A percentile compares a stretch with the other conserved stretches of the same genome.
Evolutionary conservation across 1,140 invertebrate genomes (phyloP).

Genomic region (Aporrectodea caliginosa): DNA sequence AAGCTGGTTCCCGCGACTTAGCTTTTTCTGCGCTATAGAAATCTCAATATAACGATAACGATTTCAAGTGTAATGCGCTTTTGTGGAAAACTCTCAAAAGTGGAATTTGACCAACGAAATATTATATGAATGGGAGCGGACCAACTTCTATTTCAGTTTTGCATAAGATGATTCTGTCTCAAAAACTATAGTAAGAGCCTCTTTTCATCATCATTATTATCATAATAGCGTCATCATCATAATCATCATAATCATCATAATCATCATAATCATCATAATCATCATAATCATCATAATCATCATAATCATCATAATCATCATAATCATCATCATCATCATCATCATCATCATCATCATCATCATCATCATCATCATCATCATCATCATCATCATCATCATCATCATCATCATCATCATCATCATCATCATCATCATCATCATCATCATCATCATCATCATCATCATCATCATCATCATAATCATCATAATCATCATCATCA

Average conservation of each 20-base stretch:
- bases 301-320: conserved; percentile 3
- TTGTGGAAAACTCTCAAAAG: no score
- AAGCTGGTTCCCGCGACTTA: no score
- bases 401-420: conserved; percentile 16
- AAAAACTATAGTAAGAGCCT: no score
- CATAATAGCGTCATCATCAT: neutral
- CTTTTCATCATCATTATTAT: no score
- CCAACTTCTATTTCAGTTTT: no score
- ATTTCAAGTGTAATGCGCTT: no score
- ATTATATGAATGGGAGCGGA: no score
- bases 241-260: neutral
- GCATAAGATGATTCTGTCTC: no score
- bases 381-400: conserved; percentile 13
- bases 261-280: neutral
- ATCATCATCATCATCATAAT: conserved; percentile 21
- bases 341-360: conserved; percentile 8
- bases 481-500: conserved; percentile 14
- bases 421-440: conserved; percentile 7
- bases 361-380: conserved; percentile 17
- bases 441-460: conserved; percentile 7
- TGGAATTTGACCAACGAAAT: no score
- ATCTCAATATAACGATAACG: no score
- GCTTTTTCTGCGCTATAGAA: no score
- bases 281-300: neutral
- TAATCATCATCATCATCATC: neutral